These are phyloP conservation scores for Pararge aegeria DNA, from an alignment of 1,140 invertebrate genomes.

Conservation along the genomic window DNA sequence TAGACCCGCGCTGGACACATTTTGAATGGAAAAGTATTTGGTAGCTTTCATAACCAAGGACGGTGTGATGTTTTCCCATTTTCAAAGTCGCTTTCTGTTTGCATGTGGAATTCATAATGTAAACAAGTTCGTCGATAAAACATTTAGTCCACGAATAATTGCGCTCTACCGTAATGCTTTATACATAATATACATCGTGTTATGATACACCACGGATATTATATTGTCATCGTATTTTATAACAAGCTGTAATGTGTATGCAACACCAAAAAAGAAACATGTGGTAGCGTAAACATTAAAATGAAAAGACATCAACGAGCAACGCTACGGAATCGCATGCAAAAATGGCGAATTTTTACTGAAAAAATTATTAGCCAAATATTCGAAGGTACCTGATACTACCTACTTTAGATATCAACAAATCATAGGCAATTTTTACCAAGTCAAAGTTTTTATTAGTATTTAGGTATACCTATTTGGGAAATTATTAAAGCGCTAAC, in stretches of 20 bases:
- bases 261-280: conserved; percentile 11
- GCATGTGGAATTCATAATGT: conserved; percentile 33
- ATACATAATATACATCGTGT: conserved; percentile 25
- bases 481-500: too few species aligned
- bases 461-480: too few species aligned
- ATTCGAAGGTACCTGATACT: too few species aligned
- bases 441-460: too few species aligned
- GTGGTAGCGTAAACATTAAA: conserved; percentile 5
- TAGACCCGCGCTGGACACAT: conserved; percentile 16
- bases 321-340: conserved; percentile 7
- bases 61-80: conserved; percentile 41
- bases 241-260: conserved; percentile 10
- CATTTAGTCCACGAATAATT: conserved; percentile 12
- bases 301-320: conserved; percentile 57
- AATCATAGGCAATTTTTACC: too few species aligned
- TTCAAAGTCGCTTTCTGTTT: conserved; percentile 40
- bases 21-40: conserved; percentile 28
- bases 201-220: conserved; percentile 22
- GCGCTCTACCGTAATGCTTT: conserved; percentile 1
- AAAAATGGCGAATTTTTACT: neutral
- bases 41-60: conserved; percentile 49
- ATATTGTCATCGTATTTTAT: conserved; percentile 14
- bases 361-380: conserved; percentile 9
- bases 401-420: too few species aligned
- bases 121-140: conserved; percentile 16